Base-by-base conservation (phyloP, 2,888 invertebrate genomes). In the Tortricodes alternella region DNA sequence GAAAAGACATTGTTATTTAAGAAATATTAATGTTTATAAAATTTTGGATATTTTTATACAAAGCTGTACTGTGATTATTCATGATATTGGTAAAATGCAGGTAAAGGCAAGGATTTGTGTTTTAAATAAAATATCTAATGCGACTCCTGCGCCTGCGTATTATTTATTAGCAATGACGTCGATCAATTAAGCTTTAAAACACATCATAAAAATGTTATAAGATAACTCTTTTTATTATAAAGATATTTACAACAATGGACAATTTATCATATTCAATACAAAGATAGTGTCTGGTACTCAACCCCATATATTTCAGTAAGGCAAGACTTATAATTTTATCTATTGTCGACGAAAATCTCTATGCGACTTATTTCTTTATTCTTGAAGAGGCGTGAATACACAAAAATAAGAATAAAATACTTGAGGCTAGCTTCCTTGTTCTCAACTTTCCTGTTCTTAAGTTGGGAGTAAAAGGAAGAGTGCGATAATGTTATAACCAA, bases 371-470 rank as follows among this genome's bases (percentile, higher is more conserved):
- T 49, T 49, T 43, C 29, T 29, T 21, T 56, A 44, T 41, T 48
- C 51, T 52, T 21, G 24, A 34, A 46, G 23, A 34, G 35, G 34
- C 32, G 32, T 53, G 46, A 51, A 38, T 16, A 63, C 67, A 65
- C 66, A 65, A 67, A 71, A 66, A 69, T 64, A 59, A 64, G 63
- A 61, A 61, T n/a, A 62, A 53, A 62, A 60, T 63, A 59, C 46
- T 60, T 64, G 48, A 41, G 46, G 53, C 58, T 53, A 65, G 67
- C 60, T 76, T 77, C 66, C 62, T 62, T 66, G 46, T 59, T 63
- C 32, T 51, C 19, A 65, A 72, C 66, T 73, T 70, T 53, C 62
- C 65, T 67, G 59, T 64, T 61, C 63, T 46, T 37, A 70, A 71
- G 65, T 73, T 70, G 43, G 46, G 29, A 46, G 46, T 13, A 55